A percentile compares a stretch with the other conserved stretches of the same genome.
Conservation (phyloP, 37 sponge, comb jelly and placozoan genomes). For the Aplysina aerophoba region DNA sequence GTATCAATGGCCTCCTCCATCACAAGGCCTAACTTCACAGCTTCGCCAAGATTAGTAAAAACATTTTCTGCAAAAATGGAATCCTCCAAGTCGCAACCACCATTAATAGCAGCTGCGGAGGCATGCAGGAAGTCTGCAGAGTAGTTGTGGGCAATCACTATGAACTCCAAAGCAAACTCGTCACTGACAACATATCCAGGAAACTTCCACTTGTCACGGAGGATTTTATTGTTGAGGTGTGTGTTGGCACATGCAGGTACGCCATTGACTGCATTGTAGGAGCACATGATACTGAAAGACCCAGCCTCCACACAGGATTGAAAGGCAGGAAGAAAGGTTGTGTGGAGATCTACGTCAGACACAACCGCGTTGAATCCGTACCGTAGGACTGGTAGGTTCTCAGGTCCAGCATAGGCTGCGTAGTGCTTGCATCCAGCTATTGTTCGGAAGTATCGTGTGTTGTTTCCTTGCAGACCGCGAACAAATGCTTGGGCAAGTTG, state of each 20-base stretch:
- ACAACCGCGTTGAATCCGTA: constrained; percentile 52
- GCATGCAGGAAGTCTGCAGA: constrained; percentile 15
- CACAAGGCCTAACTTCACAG: constrained; percentile 46
- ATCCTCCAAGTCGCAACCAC: constrained; percentile 55
- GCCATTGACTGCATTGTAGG: constrained; percentile 76
- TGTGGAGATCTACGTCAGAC: constrained; percentile 39
- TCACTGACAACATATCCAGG: constrained; percentile 56
- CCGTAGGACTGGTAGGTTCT: constrained; percentile 51
- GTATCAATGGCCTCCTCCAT: neutral
- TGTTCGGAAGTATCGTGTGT: neutral
- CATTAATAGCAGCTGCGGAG: constrained; percentile 47
- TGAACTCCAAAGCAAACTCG: constrained; percentile 39
- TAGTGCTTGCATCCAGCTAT: constrained; percentile 65
- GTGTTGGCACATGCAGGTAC: constrained; percentile 61
- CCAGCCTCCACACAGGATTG: constrained; percentile 56
- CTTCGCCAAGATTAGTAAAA: constrained; percentile 44
- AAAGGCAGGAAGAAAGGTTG: constrained; percentile 63
- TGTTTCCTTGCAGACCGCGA: constrained; percentile 33
- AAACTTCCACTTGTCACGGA: constrained; percentile 48
- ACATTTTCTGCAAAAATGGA: constrained; percentile 47
- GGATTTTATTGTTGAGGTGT: constrained; percentile 31
- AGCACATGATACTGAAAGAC: constrained; percentile 63
- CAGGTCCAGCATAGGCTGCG: constrained; percentile 61
- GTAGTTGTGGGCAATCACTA: constrained; percentile 51
- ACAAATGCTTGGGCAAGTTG: constrained; percentile 38